Evolutionary conservation across 2,888 invertebrate species (phyloP).

Genomic region (Drosophila multiciliata): DNA sequence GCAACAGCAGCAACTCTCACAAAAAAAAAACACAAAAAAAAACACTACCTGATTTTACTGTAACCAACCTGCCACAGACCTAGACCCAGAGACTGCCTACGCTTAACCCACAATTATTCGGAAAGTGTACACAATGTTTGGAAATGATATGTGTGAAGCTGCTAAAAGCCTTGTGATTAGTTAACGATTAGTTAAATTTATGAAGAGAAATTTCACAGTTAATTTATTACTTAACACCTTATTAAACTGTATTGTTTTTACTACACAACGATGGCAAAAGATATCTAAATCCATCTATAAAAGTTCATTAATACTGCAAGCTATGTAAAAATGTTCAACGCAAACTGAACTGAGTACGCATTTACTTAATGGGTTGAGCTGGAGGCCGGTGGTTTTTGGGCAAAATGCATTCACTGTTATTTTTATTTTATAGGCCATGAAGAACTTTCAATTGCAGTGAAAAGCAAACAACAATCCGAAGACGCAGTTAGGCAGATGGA

Average conservation of each 20-base stretch:
- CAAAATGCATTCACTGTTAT: conserved; percentile 7
- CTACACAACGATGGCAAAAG: neutral
- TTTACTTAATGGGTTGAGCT: conserved; percentile 3
- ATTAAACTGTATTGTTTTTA: conserved; percentile 1
- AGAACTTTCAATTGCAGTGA: conserved; percentile 41
- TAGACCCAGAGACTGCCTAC: conserved; percentile 21
- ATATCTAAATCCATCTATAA: neutral
- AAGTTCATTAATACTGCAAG: neutral
- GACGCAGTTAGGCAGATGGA: conserved; percentile 19
- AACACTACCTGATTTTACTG: conserved; percentile 29
- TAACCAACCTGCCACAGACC: conserved; percentile 39
- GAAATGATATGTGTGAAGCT: neutral
- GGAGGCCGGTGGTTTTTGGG: neutral
- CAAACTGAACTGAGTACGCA: neutral
- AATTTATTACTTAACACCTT: neutral
- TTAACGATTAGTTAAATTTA: neutral
- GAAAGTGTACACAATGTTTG: conserved; percentile 9
- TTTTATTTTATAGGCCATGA: neutral
- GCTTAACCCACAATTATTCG: conserved; percentile 19
- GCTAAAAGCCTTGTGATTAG: conserved; percentile 11
- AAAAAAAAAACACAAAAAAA: conserved; percentile 25
- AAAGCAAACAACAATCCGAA: conserved; percentile 28
- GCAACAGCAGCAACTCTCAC: conserved; percentile 43
- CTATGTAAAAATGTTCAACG: neutral
- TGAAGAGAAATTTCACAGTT: neutral